These are phyloP conservation scores for Myioborus melanocephalus DNA, from an alignment of 2,797 vertebrate species.

Conservation along the genomic window DNA sequence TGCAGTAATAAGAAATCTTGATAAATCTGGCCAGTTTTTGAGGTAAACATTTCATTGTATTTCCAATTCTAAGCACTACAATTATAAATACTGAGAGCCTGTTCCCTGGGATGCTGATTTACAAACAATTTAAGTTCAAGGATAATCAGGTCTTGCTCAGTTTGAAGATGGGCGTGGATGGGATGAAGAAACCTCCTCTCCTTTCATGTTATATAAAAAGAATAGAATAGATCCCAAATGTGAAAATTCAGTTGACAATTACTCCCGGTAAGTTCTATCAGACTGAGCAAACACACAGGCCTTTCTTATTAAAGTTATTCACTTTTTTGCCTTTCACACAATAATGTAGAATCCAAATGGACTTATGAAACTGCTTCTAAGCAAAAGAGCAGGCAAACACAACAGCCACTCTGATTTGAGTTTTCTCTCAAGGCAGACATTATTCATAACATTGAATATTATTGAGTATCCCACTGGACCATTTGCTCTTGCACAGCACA, in stretches of 20 bases:
- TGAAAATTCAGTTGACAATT: neutral
- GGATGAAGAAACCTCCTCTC: neutral
- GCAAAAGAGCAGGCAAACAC: neutral
- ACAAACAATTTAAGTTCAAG: neutral
- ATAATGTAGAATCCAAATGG: neutral
- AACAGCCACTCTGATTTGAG: neutral
- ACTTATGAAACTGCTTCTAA: neutral
- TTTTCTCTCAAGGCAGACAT: neutral
- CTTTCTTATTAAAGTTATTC: neutral
- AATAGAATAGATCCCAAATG: neutral
- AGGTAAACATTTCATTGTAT: neutral
- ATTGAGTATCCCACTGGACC: neutral
- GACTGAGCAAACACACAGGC: neutral
- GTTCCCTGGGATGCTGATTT: neutral
- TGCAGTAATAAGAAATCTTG: neutral
- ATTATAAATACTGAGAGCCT: neutral
- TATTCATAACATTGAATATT: neutral
- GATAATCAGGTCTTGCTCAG: neutral
- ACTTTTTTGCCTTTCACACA: neutral
- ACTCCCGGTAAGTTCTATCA: neutral
- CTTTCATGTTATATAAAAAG: neutral
- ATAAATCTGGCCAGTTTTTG: neutral
- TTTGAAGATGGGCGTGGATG: neutral
- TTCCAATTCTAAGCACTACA: neutral
- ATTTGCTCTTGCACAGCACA: conserved; percentile 1